phyloP scores from a whole-genome alignment of 2,888 invertebrate species.

The Bibio marci region DNA sequence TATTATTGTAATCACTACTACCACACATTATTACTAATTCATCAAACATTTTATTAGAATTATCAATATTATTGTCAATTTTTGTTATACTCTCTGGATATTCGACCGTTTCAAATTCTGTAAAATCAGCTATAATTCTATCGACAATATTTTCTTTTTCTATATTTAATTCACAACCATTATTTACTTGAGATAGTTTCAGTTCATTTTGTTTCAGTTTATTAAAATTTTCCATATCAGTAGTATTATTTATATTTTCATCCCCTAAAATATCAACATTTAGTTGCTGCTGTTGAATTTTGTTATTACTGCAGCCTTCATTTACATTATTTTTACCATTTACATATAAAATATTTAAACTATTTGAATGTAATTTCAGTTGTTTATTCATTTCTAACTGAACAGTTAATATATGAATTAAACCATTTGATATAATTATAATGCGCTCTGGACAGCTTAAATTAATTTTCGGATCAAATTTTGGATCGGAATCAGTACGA shows the following conservation, averaged over 20 bases:
- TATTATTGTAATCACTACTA: slow-evolving; percentile 6
- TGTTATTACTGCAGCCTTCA: not conserved
- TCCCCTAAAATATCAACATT: not conserved
- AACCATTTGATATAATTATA: slow-evolving; percentile 70
- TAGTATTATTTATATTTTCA: not conserved
- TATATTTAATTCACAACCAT: slow-evolving; percentile 25
- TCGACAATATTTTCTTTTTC: slow-evolving; percentile 39
- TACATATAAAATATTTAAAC: slow-evolving; percentile 3
- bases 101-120: slow-evolving; percentile 35
- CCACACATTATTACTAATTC: slow-evolving; percentile 34
- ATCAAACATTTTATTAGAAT: slow-evolving; percentile 23
- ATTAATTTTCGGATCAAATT: slow-evolving; percentile 52
- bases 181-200: slow-evolving; percentile 14
- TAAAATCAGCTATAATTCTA: slow-evolving; percentile 43
- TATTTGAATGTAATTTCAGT: slow-evolving; percentile 1
- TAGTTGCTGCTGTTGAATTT: slow-evolving; percentile 5
- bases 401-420: slow-evolving; percentile 58
- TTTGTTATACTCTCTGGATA: slow-evolving; percentile 7
- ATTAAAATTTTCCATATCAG: not conserved
- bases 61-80: slow-evolving; percentile 6
- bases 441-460: slow-evolving; percentile 54
- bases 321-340: not conserved
- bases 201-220: slow-evolving; percentile 19
- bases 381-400: slow-evolving; percentile 35
- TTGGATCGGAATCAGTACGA: slow-evolving; percentile 69